Conservation (phyloP, 2,888 invertebrate species). For the Colostygia pectinataria region DNA sequence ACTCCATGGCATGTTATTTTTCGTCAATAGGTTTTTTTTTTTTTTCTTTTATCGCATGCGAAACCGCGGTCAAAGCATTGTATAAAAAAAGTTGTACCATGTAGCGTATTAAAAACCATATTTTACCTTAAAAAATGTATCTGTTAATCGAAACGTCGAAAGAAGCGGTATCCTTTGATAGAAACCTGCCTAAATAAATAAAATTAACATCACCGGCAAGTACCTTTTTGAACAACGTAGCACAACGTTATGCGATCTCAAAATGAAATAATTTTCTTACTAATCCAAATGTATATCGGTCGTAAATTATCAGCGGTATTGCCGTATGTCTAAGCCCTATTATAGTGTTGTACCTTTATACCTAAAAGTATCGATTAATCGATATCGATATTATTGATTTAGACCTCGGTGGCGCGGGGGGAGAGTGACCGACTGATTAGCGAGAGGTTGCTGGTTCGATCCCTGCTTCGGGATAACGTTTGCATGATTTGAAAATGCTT, state of each 20-base stretch:
- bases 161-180: conserved; percentile 11
- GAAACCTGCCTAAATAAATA: conserved; percentile 46
- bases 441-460: no score
- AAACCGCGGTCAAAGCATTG: no score
- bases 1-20: no score
- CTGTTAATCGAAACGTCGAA: not conserved
- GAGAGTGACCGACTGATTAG: no score
- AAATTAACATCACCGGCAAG: conserved; percentile 50
- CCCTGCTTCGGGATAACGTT: no score
- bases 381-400: no score
- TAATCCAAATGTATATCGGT: conserved; percentile 77
- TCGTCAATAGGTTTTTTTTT: no score
- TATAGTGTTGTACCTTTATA: conserved; percentile 48
- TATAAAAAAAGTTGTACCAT: not conserved
- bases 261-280: conserved; percentile 77
- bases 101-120: no score
- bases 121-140: no score
- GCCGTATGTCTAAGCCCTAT: conserved; percentile 68
- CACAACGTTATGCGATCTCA: conserved; percentile 52
- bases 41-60: no score
- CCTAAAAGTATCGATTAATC: conserved; percentile 7
- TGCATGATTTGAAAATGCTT: no score
- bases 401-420: no score
- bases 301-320: conserved; percentile 72
- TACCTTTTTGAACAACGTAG: conserved; percentile 29